Conservation (phyloP, 2,888 invertebrate genomes). For the Lamproptera curius region DNA sequence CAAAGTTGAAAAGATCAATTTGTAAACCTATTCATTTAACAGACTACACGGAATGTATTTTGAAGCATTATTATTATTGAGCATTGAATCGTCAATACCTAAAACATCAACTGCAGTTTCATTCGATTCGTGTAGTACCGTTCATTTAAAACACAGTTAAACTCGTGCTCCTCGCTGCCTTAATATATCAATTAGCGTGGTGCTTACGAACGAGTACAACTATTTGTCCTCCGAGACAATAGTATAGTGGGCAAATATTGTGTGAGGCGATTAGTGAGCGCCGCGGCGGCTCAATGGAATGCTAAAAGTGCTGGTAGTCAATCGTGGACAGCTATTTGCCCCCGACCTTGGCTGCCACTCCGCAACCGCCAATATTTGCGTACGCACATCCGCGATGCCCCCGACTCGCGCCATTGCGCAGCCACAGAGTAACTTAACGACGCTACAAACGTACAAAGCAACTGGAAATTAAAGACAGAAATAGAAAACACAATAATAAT, state of each 20-base stretch:
- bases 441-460: too few relatives aligned
- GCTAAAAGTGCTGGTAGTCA: constrained; percentile 16
- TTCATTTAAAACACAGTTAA: too few relatives aligned
- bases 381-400: constrained; percentile 45
- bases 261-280: constrained; percentile 17
- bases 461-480: too few relatives aligned
- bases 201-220: too few relatives aligned
- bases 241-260: constrained; percentile 18
- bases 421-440: too few relatives aligned
- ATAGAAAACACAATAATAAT: too few relatives aligned
- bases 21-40: too few relatives aligned
- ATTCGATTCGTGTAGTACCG: too few relatives aligned
- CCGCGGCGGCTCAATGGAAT: constrained; percentile 19
- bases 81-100: not conserved
- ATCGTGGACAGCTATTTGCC: constrained; percentile 20
- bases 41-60: too few relatives aligned
- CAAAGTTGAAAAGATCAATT: too few relatives aligned
- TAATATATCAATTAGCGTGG: not conserved
- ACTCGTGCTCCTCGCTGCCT: not conserved
- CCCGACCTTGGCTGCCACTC: constrained; percentile 43
- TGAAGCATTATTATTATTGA: not conserved
- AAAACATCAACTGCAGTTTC: not conserved
- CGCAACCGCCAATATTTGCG: constrained; percentile 53
- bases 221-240: not conserved
- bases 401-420: constrained; percentile 34